phyloP scores from a whole-genome alignment of 2,797 vertebrate genomes.

The Poecilia velifera region DNA sequence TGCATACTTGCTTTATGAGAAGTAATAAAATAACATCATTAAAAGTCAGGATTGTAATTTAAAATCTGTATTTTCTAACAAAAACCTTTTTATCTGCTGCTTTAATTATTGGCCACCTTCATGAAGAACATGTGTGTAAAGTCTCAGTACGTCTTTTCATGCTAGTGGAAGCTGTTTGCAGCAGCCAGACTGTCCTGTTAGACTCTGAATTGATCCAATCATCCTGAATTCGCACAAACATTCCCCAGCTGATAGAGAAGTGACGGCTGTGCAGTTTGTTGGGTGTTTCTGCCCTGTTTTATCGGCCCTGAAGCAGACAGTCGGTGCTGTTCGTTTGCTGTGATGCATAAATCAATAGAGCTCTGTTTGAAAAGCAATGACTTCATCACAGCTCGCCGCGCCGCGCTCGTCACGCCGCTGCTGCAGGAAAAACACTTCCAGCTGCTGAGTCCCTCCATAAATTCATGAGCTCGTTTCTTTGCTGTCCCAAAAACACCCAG shows the following conservation, averaged over 20 bases:
- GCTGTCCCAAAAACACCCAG: background rate
- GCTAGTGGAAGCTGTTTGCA: background rate
- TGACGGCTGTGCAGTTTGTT: slow-evolving; percentile 1
- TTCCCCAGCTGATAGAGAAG: slow-evolving; percentile 3
- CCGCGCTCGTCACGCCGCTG: background rate
- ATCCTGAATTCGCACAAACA: background rate
- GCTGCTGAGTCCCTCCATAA: background rate
- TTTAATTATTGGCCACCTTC: background rate
- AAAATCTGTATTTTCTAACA: background rate
- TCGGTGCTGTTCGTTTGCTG: slow-evolving; percentile 17
- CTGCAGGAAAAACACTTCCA: background rate
- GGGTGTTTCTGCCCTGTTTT: slow-evolving; percentile 1
- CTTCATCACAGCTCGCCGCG: slow-evolving; percentile 32
- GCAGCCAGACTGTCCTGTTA: background rate
- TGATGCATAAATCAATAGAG: slow-evolving; percentile 38
- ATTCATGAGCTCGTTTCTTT: background rate
- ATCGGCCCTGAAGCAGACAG: slow-evolving; percentile 4
- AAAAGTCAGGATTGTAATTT: background rate
- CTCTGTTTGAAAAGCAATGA: slow-evolving; percentile 50
- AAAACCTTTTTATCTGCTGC: background rate
- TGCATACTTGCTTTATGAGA: background rate
- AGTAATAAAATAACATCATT: background rate
- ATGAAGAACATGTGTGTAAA: background rate
- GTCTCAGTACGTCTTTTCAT: background rate
- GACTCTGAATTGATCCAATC: background rate